These are phyloP conservation scores for Hipparchia sbordonii DNA, from an alignment of 2,888 invertebrate species.

Conservation along the genomic window DNA sequence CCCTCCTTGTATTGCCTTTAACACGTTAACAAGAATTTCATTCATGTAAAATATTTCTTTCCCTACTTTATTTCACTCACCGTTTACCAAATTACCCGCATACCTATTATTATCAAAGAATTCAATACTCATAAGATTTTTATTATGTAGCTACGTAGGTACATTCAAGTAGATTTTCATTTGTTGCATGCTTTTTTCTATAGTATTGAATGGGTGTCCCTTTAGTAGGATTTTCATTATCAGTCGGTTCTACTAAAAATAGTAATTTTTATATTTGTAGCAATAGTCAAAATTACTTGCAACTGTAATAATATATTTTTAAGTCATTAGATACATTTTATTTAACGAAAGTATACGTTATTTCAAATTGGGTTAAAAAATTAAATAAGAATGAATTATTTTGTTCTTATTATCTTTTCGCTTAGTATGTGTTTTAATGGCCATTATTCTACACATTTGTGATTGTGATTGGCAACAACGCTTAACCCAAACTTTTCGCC, in stretches of 20 bases:
- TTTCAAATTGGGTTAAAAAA: constrained; percentile 33
- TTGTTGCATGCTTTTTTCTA: constrained; percentile 18
- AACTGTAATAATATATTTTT: constrained; percentile 1
- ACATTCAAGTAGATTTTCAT: constrained; percentile 9
- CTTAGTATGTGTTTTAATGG: constrained; percentile 28
- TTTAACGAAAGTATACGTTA: constrained; percentile 38
- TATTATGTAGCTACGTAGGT: neutral
- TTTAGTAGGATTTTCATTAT: neutral
- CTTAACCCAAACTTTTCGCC: neutral
- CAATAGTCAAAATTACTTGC: constrained; percentile 13
- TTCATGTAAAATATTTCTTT: neutral
- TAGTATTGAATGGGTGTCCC: neutral
- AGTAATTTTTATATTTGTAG: constrained; percentile 15
- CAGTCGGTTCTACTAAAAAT: neutral
- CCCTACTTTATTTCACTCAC: neutral
- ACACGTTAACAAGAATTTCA: neutral
- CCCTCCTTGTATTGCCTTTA: neutral
- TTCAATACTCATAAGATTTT: neutral
- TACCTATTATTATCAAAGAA: neutral
- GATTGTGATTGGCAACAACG: constrained; percentile 27
- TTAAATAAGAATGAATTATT: constrained; percentile 10
- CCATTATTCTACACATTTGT: neutral
- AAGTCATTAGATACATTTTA: neutral
- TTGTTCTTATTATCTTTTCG: constrained; percentile 26
- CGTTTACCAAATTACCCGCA: neutral